Percentiles rank a stretch among this genome's conserved stretches.
Evolutionary conservation across 2,888 invertebrate species (phyloP).

Genomic region (Cenopis cana): DNA sequence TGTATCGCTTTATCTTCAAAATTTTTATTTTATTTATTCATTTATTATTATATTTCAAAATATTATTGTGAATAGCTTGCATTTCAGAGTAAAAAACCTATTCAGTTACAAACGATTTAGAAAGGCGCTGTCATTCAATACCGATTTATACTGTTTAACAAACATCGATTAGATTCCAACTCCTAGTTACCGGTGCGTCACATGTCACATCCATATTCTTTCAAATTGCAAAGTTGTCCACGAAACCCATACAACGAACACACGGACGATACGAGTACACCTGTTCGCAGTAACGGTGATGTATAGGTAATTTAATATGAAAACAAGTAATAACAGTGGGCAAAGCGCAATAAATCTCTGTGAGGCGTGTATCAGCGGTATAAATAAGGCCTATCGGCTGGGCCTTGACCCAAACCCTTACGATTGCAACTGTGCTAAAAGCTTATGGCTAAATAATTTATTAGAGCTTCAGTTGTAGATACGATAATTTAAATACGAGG

Average conservation of each 20-base stretch:
- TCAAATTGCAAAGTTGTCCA: neutral
- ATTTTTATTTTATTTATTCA: no score
- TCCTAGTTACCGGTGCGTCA: no score
- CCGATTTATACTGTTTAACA: no score
- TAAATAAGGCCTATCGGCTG: constrained; percentile 46
- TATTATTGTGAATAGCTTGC: neutral
- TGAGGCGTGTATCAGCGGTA: constrained; percentile 56
- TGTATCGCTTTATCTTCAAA: no score
- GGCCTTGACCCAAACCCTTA: constrained; percentile 56
- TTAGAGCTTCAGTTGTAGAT: constrained; percentile 26
- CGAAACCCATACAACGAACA: constrained; percentile 13
- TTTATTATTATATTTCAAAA: no score
- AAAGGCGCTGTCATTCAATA: no score
- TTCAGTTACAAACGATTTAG: no score
- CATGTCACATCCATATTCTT: no score
- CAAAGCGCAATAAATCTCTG: constrained; percentile 71
- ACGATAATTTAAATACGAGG: constrained; percentile 16
- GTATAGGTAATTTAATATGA: constrained; percentile 64
- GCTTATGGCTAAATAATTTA: constrained; percentile 40
- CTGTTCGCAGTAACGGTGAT: constrained; percentile 39
- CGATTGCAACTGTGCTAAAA: constrained; percentile 49
- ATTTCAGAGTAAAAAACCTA: neutral
- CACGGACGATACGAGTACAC: constrained; percentile 33
- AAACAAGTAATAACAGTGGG: constrained; percentile 67
- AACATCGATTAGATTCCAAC: no score